These are phyloP conservation scores for Chymomyza procnemis DNA, from an alignment of 2,888 invertebrate genomes.

Conservation along the genomic window DNA sequence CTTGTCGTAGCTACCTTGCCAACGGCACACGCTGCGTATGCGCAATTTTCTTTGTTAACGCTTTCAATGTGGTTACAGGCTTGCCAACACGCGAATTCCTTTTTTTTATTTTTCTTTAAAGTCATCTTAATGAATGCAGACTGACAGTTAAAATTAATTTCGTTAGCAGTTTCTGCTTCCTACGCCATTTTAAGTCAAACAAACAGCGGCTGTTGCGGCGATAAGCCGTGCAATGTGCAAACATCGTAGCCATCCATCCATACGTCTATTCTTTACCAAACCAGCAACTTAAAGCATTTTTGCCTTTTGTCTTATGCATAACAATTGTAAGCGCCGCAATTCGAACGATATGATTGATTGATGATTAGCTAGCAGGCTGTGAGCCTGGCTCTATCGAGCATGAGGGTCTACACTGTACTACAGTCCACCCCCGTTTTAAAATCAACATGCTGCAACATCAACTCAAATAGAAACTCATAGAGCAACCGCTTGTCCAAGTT, in stretches of 20 bases:
- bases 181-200: neutral
- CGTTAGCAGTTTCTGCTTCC: neutral
- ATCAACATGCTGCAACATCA: conserved; percentile 23
- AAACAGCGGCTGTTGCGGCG: conserved; percentile 8
- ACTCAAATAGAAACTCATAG: conserved; percentile 53
- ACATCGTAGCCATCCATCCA: neutral
- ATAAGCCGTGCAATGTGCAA: conserved; percentile 5
- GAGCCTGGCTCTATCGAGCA: no score
- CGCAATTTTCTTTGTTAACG: conserved; percentile 29
- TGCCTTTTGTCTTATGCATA: conserved; percentile 50
- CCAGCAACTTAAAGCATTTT: conserved; percentile 37
- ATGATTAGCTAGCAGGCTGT: conserved; percentile 54
- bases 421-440: conserved; percentile 37
- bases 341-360: conserved; percentile 62
- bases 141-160: conserved; percentile 58
- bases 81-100: conserved; percentile 16
- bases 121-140: conserved; percentile 44
- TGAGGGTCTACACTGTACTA: no score
- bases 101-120: neutral
- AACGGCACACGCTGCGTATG: conserved; percentile 36
- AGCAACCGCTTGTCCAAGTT: neutral
- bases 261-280: conserved; percentile 24
- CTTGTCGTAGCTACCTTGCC: neutral
- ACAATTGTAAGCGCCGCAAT: conserved; percentile 33
- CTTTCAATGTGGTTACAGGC: conserved; percentile 34